Evolutionary conservation across 2,797 vertebrate genomes (phyloP), one percentile per base, ranked within the genome.

Genomic region (Morelia viridis): DNA sequence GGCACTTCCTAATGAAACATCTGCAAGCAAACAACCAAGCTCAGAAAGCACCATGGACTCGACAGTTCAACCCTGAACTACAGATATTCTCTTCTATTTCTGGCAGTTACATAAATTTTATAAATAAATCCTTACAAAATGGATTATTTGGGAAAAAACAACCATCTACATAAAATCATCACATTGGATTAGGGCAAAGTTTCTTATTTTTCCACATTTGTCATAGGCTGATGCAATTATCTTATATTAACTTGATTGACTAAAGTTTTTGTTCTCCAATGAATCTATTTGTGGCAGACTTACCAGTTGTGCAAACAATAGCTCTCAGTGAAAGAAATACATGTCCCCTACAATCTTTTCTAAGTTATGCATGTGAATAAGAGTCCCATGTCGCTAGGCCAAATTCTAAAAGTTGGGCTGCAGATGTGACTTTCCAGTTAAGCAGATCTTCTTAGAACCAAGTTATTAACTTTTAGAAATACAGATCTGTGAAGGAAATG

Each of bases 361-460:
- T 31, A 10, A 5, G 9, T n/a, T 24, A 84, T 84, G 26, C 22
- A 53, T 24, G 22, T 62, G 65, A 22, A 64, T 83, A 19, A 56
- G 35, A 86, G 53, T 41, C 62, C 46, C 13, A 57, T 35, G 68
- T 24, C 22, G 15, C 57, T 15, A 17, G 60, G 50, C 13, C 28
- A 28, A 85, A 89, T 68, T 28, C 62, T 86, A 83, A 87, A 85
- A 62, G 26, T 2, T 10, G 89, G 60, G 89, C 28, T 19, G 50
- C 26, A 76, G 46, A 85, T 87, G 28, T 93, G 89, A 90, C 84
- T 91, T 93, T 89, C 28, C 61, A 80, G 28, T n/a, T 15, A 28
- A 58, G 41, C 85, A 85, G 91, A 50, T 50, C 50, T 76, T 87
- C 65, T 62, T 89, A 24, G 62, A 76, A 60, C 28, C 35, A 84